Base-by-base conservation (phyloP, 2,888 invertebrate genomes). In the Acrocyrtus sp. region DNA sequence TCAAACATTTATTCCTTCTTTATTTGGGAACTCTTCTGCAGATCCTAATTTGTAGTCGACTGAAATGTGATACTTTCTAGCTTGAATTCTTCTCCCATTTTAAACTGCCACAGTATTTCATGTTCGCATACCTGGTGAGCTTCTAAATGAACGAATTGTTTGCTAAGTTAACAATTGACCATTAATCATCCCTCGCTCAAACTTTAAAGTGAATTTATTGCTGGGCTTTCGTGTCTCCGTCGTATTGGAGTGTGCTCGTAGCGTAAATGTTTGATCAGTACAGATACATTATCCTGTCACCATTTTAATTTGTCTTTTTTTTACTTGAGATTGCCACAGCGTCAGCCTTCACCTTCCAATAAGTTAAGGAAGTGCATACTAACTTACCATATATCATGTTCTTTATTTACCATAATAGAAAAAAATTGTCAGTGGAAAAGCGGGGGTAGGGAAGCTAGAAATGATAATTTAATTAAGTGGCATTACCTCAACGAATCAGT, bases 281-380 rank as follows among this genome's bases (percentile, higher is more conserved):
- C n/a, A n/a, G n/a, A n/a, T n/a, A n/a, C n/a, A n/a, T n/a, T n/a
- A n/a, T n/a, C n/a, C 34, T 34, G 6, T 34, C 12, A 12, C 34
- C 34, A 34, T 34, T 34, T 8, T 12, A 34, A 34, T 34, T 8
- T 34, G 34, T 34, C 34, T 8, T 34, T 34, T 5, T 34, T 34
- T 12, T 5, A 12, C 34, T 34, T 34, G 5, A 12, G 34, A 8
- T 34, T 34, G n/a, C n/a, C n/a, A n/a, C n/a, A n/a, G n/a, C n/a
- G n/a, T n/a, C 6, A 12, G 12, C 34, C 34, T 34, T 34, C 34
- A 12, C 34, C 6, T 34, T 34, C 53, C 60, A 68, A 60, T 68
- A 60, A 68, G 47, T 68, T 68, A 60, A 68, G 68, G 58, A 68
- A 68, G 58, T 68, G 22, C 19, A 45, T 27, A 53, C 26, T 5